Base-by-base conservation (phyloP, 2,888 invertebrate species). In the Drosophila buzzatii region DNA sequence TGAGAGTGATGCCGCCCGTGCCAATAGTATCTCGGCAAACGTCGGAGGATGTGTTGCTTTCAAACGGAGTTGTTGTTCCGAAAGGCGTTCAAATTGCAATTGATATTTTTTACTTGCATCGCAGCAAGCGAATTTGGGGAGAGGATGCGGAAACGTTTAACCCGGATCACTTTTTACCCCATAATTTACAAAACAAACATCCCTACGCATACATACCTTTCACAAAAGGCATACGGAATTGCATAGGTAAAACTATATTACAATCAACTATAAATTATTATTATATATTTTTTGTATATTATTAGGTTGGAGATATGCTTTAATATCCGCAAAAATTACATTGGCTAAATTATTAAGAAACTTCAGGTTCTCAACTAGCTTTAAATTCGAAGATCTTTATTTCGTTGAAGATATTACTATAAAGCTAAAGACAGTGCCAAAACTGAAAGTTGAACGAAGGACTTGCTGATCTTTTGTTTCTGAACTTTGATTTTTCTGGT, bases 191-290 rank as follows among this genome's bases (percentile, higher is more conserved):
- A n/a, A 86, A 72, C 16, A 91, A 91, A 16, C 93, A 93, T 78
- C 86, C 93, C 0, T 92, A 91, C 52, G 89, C 92, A 0, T 93
- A 81, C 67, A 91, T 92, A 68, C 93, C 93, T 3, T 93, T 93
- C 37, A 91, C 92, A n/a, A 92, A 92, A 61, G 93, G 93, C 2
- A 78, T 91, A 16, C 76, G 93, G 12, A 92, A 91, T 62, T 92
- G 92, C 51, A 93, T 93, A 71, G 92, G 92, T 91, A 73, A 20
- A 52, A 42, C 2, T 14, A 9, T 20, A 41, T 35, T 42, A 23
- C 27, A 12, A 3, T 0, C 1, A n/a, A 27, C 7, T 42, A 33
- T 14, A 33, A 18, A 33, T 12, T 10, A 49, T 27, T 2, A 31
- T 12, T 27, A 27, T 6, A 6, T 27, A 6, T 27, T 6, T 27